Percentiles rank a stretch among this genome's conserved stretches.
Conservation (phyloP, 2,113 vertebrate species). For the Piprites chloris region DNA sequence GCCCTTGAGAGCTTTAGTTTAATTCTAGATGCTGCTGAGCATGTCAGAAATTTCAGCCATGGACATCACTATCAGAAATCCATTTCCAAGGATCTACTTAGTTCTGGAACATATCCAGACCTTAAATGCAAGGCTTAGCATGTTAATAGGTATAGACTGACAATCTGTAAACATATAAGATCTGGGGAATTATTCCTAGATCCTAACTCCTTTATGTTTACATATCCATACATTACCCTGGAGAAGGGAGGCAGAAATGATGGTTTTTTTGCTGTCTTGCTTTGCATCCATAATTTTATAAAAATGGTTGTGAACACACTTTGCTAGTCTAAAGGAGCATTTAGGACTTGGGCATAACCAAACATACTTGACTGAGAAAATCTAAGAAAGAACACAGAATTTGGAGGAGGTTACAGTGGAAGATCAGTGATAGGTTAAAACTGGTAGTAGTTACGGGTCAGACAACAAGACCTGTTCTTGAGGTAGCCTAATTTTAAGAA, state of each 20-base stretch:
- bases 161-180: constrained; percentile 13
- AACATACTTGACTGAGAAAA: background rate
- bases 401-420: background rate
- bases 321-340: background rate
- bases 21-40: constrained; percentile 28
- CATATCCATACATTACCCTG: background rate
- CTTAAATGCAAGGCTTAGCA: constrained; percentile 17
- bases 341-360: background rate
- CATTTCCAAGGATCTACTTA: constrained; percentile 2
- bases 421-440: background rate
- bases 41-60: constrained; percentile 7
- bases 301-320: background rate
- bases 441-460: background rate
- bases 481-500: background rate
- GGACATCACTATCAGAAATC: background rate
- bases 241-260: background rate
- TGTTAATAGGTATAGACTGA: constrained; percentile 36
- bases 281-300: background rate
- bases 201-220: constrained; percentile 13
- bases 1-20: constrained; percentile 12
- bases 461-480: background rate
- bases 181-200: constrained; percentile 24
- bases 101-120: constrained; percentile 4
- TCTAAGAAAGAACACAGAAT: background rate
- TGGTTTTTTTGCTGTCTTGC: background rate